phyloP scores from a whole-genome alignment of 1,140 invertebrate species.

The Drosophila subpulchrella region DNA sequence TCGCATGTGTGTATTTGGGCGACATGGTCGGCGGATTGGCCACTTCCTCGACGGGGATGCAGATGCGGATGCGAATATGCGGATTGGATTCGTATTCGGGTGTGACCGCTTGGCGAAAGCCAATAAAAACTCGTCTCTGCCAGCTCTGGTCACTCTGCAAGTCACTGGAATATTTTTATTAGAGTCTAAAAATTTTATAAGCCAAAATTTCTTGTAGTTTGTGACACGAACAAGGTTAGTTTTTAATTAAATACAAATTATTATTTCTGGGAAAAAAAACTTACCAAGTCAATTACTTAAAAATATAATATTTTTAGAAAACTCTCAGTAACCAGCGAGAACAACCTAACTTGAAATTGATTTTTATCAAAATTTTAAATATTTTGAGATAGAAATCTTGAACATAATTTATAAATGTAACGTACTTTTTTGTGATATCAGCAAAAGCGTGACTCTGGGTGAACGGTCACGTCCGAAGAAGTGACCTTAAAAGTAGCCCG shows the following conservation, averaged over 20 bases:
- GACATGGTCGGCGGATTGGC: conserved; percentile 54
- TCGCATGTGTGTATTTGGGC: conserved; percentile 74
- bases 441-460: neutral
- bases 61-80: conserved; percentile 17
- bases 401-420: too few relatives aligned
- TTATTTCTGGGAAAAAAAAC: too few relatives aligned
- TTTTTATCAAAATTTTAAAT: too few relatives aligned
- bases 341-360: too few relatives aligned
- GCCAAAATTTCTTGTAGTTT: too few relatives aligned
- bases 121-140: neutral
- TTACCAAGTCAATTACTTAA: too few relatives aligned
- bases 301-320: neutral
- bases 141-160: neutral
- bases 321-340: too few relatives aligned
- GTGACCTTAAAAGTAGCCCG: neutral
- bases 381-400: too few relatives aligned
- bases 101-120: conserved; percentile 1
- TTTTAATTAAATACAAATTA: too few relatives aligned
- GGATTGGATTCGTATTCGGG: conserved; percentile 24
- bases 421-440: neutral
- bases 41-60: conserved; percentile 17
- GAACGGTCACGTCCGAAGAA: neutral
- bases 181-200: too few relatives aligned
- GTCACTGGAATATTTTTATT: neutral
- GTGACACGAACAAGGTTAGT: too few relatives aligned